phyloP scores from a whole-genome alignment of 2,113 vertebrate species.

The Oreochromis aureus region DNA sequence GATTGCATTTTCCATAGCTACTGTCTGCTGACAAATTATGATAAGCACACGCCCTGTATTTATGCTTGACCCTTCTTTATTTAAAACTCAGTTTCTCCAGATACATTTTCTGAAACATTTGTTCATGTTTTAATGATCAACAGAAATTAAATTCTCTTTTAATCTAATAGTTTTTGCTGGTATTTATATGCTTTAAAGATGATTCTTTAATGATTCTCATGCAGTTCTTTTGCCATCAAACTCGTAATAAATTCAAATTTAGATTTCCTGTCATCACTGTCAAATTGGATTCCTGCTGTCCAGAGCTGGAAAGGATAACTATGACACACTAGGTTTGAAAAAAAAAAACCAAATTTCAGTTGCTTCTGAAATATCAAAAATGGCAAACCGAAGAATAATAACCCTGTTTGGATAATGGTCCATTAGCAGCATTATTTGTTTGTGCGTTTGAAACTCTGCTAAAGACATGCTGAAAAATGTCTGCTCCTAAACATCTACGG shows the following conservation, averaged over 20 bases:
- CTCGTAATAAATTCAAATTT: not conserved
- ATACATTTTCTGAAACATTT: not conserved
- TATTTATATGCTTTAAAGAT: not conserved
- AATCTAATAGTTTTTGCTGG: not conserved
- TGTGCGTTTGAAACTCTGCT: not conserved
- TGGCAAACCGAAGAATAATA: not conserved
- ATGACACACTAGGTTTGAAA: not conserved
- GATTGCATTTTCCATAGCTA: slow-evolving; percentile 6
- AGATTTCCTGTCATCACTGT: not conserved
- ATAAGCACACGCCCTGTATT: not conserved
- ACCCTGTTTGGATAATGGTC: not conserved
- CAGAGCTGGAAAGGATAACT: not conserved
- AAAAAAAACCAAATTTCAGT: not conserved
- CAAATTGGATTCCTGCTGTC: not conserved
- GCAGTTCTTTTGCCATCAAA: not conserved
- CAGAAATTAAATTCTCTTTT: not conserved
- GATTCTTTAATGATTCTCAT: not conserved
- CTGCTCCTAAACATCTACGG: not conserved
- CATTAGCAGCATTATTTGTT: not conserved
- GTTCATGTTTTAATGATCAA: not conserved
- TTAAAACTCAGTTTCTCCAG: not conserved
- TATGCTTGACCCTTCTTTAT: not conserved
- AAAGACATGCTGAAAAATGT: not conserved
- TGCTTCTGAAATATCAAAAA: not conserved
- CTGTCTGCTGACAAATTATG: slow-evolving; percentile 16